Conservation (phyloP, 1,140 invertebrate genomes). For the Leptopilina boulardi region DNA sequence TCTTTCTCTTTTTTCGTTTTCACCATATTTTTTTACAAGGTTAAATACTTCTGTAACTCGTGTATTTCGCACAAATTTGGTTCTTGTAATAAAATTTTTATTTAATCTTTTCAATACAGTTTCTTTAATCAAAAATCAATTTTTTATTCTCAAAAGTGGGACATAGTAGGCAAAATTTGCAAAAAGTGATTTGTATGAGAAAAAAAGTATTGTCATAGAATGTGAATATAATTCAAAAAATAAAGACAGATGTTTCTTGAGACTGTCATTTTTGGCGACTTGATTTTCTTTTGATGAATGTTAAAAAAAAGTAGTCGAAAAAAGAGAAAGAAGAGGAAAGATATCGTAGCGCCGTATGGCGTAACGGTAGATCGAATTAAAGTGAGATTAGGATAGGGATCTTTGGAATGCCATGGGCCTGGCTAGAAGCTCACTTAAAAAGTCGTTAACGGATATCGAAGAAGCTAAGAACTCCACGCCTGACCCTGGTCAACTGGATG, state of each 20-base stretch:
- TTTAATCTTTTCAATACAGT: too few species aligned
- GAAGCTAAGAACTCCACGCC: slow-evolving; percentile 44
- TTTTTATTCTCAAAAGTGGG: too few species aligned
- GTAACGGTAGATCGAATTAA: slow-evolving; percentile 67
- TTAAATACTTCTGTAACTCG: neutral
- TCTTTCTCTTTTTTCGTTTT: neutral
- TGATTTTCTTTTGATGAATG: slow-evolving; percentile 17
- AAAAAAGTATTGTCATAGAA: neutral
- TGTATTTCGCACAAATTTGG: neutral
- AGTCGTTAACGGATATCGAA: slow-evolving; percentile 64
- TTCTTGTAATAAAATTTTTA: too few species aligned
- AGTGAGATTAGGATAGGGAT: slow-evolving; percentile 65
- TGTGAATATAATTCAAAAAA: neutral
- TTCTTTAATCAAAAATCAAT: too few species aligned
- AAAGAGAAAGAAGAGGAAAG: slow-evolving; percentile 25
- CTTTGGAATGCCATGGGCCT: slow-evolving; percentile 46
- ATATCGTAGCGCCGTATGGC: slow-evolving; percentile 49
- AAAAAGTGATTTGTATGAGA: too few species aligned
- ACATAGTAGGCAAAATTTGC: too few species aligned
- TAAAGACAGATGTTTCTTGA: neutral
- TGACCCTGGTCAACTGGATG: slow-evolving; percentile 41
- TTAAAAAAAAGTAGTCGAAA: neutral
- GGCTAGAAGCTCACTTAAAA: slow-evolving; percentile 68
- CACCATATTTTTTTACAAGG: neutral
- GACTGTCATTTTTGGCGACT: neutral